These are phyloP conservation scores for Brachirus orientalis DNA, from an alignment of 2,113 vertebrate species.

Conservation along the genomic window DNA sequence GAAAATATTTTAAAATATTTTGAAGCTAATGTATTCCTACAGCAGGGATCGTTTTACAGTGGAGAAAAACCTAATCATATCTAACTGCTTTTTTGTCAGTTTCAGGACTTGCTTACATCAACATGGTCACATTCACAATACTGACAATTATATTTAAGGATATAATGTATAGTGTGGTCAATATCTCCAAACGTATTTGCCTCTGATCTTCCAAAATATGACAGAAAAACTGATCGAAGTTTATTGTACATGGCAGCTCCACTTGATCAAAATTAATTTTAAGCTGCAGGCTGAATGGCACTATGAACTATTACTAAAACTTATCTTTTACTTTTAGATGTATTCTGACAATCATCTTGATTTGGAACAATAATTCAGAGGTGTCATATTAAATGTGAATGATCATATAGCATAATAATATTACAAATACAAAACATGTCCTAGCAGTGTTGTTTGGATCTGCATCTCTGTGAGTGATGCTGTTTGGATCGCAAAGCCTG, in stretches of 20 bases:
- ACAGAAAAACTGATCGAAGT: background rate
- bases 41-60: too few species aligned
- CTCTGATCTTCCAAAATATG: background rate
- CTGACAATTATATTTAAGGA: background rate
- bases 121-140: background rate
- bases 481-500: background rate
- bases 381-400: conserved; percentile 1
- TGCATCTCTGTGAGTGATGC: conserved; percentile 1
- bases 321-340: background rate
- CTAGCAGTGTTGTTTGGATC: background rate
- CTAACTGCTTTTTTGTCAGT: too few species aligned
- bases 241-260: background rate
- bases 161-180: background rate
- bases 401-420: background rate
- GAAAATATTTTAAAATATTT: too few species aligned
- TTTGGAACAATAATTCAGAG: background rate
- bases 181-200: background rate
- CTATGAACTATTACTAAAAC: background rate
- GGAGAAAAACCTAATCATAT: too few species aligned
- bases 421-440: conserved; percentile 1
- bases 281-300: conserved; percentile 3
- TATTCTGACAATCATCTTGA: background rate
- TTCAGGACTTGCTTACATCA: too few species aligned
- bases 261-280: background rate
- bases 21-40: too few species aligned